Percentiles rank a stretch among this genome's conserved stretches.
These are phyloP conservation scores for Cynopterus sphinx DNA, from an alignment of 2,797 vertebrate genomes.

Conservation along the genomic window DNA sequence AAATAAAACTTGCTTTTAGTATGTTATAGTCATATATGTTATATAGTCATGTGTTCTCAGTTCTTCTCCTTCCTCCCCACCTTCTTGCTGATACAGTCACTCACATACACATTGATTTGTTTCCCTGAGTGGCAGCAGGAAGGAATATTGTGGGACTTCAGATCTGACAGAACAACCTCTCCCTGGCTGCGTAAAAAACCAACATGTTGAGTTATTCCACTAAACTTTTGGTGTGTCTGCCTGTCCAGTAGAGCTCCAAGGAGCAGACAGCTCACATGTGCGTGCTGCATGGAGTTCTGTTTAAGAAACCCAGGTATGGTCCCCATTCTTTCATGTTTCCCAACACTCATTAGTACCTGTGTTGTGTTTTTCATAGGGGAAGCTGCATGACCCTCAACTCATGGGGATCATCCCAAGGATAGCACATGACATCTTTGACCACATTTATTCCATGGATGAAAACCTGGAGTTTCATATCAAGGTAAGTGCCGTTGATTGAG, in stretches of 20 bases:
- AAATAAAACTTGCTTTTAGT: not conserved
- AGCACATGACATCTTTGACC: constrained; percentile 95
- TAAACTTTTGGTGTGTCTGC: not conserved
- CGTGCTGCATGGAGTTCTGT: not conserved
- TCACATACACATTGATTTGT: not conserved
- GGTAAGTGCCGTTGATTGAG: constrained; percentile 82
- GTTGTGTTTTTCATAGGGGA: constrained; percentile 87
- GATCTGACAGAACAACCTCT: not conserved
- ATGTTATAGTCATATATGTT: not conserved
- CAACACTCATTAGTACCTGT: not conserved
- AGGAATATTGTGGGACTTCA: not conserved
- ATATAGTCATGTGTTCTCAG: not conserved
- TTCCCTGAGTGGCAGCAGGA: not conserved
- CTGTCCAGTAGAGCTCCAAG: not conserved
- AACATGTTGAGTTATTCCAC: fast-evolving
- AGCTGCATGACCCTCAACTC: constrained; percentile 91
- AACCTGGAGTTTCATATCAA: constrained; percentile 98
- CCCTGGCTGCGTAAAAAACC: not conserved
- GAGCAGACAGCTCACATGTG: fast-evolving
- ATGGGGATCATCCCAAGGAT: constrained; percentile 98
- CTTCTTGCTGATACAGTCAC: too few species aligned
- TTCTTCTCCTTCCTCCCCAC: not conserved
- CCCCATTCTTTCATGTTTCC: not conserved
- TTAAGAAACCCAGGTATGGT: not conserved
- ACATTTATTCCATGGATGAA: constrained; percentile 98